phyloP scores from a whole-genome alignment of 2,113 vertebrate species.

The Mirounga angustirostris region DNA sequence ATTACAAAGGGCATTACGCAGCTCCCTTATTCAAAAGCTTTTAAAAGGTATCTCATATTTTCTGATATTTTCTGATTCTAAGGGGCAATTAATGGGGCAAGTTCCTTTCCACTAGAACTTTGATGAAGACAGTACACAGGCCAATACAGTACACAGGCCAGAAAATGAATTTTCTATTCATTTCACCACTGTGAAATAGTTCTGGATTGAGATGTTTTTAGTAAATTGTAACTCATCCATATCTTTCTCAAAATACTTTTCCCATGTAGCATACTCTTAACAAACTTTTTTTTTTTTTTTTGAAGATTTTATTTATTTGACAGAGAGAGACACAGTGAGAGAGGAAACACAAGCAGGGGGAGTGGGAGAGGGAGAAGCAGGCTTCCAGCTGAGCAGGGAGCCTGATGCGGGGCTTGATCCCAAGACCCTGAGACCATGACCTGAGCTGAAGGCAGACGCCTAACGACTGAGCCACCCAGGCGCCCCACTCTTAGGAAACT shows the following conservation, averaged over 20 bases:
- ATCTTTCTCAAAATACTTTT: slow-evolving; percentile 24
- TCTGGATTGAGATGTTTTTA: slow-evolving; percentile 16
- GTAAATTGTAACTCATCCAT: background rate
- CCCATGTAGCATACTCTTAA: background rate
- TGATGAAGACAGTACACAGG: background rate
- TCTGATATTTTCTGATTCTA: background rate
- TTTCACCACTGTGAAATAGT: background rate
- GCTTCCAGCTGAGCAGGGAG: too few species aligned
- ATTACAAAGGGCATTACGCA: background rate
- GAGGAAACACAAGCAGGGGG: too few species aligned
- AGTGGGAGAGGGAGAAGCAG: too few species aligned
- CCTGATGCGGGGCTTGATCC: too few species aligned
- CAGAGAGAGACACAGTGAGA: too few species aligned
- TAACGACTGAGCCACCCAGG: too few species aligned
- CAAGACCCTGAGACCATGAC: too few species aligned
- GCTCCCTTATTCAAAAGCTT: background rate
- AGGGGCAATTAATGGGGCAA: background rate
- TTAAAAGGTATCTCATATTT: background rate
- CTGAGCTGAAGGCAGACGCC: too few species aligned
- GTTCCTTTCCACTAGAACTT: background rate
- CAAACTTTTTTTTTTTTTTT: background rate
- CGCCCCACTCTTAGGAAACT: background rate
- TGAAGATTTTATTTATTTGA: too few species aligned
- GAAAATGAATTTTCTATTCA: too few species aligned
- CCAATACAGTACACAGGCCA: background rate